Base-by-base conservation (phyloP, 2,888 invertebrate species). In the Brenthis hecate region DNA sequence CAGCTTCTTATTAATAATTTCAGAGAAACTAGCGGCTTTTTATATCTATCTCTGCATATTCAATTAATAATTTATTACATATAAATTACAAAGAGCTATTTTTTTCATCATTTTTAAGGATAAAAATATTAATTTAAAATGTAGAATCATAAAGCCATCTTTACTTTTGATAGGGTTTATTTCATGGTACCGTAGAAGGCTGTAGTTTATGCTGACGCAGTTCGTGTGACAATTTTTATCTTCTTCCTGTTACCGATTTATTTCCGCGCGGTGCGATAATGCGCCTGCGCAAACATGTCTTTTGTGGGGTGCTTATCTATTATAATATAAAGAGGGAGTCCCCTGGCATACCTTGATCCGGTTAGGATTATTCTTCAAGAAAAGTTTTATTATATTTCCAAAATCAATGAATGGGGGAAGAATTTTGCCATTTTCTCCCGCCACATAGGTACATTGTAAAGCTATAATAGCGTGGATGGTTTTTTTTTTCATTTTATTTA, bases 211-310 rank as follows among this genome's bases (percentile, higher is more conserved):
- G 56, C 28, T 72, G 69, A 72, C 76, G 69, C 50, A 60, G 71
- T 66, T 63, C 80, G 81, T 85, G 83, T 82, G 84, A 85, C 81
- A 80, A 65, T 85, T 84, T 86, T 90, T 91, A 89, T 90, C 87
- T 74, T 78, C 90, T 88, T 92, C 91, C 91, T 91, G 87, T 82
- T 80, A 83, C 85, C 78, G 83, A 85, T 90, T 89, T 91, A 90
- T 91, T 92, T 92, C 92, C 91, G 91, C 83, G 80, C 83, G 81
- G 78, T 73, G 79, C 81, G 90, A 91, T 91, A 91, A 81, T 82
- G 83, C 80, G 85, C 85, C 84, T 83, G 83, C 76, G 85, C 86
- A 92, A 91, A 92, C 89, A 91, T 79, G 83, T 80, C 74, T 77
- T 81, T 81, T 83, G 77, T 83, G 77, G 85, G 86, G 85, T 66